A percentile compares a stretch with the other conserved stretches of the same genome.
Conservation (phyloP, 2,113 vertebrate species). For the Brachirus orientalis region DNA sequence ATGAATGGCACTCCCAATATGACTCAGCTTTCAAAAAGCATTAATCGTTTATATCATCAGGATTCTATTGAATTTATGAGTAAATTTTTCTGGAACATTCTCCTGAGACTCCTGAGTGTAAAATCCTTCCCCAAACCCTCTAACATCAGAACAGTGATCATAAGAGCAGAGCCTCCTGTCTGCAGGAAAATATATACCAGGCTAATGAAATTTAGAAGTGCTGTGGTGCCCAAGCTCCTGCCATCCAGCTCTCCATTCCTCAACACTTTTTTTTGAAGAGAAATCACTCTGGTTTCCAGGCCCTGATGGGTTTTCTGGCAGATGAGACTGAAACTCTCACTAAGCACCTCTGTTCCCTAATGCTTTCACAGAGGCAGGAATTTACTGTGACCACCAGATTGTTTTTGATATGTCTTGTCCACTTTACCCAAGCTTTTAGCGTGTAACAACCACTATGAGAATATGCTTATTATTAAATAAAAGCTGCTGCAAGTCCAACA, state of each 20-base stretch:
- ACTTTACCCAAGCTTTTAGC: conserved; percentile 53
- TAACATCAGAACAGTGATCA: not conserved
- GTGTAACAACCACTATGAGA: conserved; percentile 51
- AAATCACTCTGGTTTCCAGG: conserved; percentile 45
- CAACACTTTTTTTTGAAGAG: conserved; percentile 25
- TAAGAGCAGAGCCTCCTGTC: not conserved
- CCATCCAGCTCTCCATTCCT: conserved; percentile 14
- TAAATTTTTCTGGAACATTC: not conserved
- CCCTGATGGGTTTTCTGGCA: conserved; percentile 64
- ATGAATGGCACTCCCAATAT: conserved; percentile 22
- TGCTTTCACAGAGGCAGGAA: conserved; percentile 46
- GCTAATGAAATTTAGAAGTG: conserved; percentile 14
- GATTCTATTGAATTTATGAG: not conserved
- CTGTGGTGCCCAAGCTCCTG: conserved; percentile 7
- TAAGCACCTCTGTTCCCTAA: conserved; percentile 57
- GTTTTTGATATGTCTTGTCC: conserved; percentile 51
- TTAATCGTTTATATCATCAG: not conserved
- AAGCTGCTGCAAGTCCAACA: conserved; percentile 23
- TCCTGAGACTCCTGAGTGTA: not conserved
- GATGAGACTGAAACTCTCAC: conserved; percentile 48
- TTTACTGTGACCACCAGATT: conserved; percentile 47
- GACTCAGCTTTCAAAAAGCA: conserved; percentile 36
- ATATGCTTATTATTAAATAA: conserved; percentile 41
- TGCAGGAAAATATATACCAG: not conserved
- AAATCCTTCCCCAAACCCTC: not conserved